Evolutionary conservation across 37 sponge, comb jelly and placozoan genomes (phyloP), one percentile per base, ranked within the genome.

Genomic region (Mnemiopsis leidyi): DNA sequence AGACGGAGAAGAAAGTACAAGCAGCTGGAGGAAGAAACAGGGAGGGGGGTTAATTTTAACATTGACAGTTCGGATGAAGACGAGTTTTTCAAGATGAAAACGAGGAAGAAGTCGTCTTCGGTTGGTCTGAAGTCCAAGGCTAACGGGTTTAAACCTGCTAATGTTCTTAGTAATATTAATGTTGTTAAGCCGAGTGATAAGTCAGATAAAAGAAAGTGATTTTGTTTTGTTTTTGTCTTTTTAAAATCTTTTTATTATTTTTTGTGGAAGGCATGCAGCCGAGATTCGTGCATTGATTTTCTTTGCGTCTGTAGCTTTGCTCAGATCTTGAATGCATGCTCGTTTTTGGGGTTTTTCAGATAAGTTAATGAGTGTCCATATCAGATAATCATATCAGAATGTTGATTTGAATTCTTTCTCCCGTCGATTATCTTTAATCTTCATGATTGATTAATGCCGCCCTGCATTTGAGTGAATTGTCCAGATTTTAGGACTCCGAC

Each of bases 21-120:
- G 90, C 32, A 23, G n/a, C 48, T 85, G n/a, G 90, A 85, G 61
- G 90, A 85, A 61, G 90, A 85, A 26, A 85, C 90, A 33, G 90
- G 61, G 36, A 31, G 79, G 32, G 90, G 90, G n/a, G 61, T 38
- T 0, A 85, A 38, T n/a, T 23, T 38, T 33, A 40, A n/a, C 25
- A 3, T 13, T 18, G 90, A 39, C 25, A 40, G 29, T 61, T 40
- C 90, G 2, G 90, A 85, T 85, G 90, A 85, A 23, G 90, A 85
- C 7, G 90, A 85, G 39, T 28, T 85, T 3, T 85, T 85, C 25
- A 38, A 26, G 61, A 85, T 38, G 61, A 26, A n/a, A 37, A 39
- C 33, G 36, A 85, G 33, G 90, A 38, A 39, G 29, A 77, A 77
- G 18, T 77, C 79, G 35, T 13, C 18, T 34, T 16, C 32, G 1